Evolutionary conservation across 2,113 vertebrate species (phyloP).

Genomic region (Phalacrocorax brasilianus): DNA sequence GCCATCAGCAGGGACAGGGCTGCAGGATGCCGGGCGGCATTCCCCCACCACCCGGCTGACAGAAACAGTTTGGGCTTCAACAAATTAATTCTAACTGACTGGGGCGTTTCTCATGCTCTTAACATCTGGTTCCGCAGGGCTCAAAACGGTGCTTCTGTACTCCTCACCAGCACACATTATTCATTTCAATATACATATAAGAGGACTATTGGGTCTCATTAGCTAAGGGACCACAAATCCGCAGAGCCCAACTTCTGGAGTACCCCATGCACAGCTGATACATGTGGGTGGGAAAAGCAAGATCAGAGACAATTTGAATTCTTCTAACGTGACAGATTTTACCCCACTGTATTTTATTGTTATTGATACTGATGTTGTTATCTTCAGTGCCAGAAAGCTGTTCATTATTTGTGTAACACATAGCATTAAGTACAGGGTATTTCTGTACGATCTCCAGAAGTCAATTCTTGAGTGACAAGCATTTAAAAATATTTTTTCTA

Average conservation of each 20-base stretch:
- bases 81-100: neutral
- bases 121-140: neutral
- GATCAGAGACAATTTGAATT: neutral
- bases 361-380: neutral
- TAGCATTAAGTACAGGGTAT: neutral
- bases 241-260: neutral
- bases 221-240: neutral
- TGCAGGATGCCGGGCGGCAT: neutral
- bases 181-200: neutral
- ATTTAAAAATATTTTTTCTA: neutral
- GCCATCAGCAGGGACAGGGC: neutral
- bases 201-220: neutral
- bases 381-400: neutral
- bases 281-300: neutral
- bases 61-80: neutral
- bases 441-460: neutral
- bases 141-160: neutral
- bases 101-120: neutral
- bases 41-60: neutral
- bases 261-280: neutral
- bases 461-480: neutral
- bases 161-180: rapidly evolving
- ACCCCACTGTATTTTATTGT: neutral
- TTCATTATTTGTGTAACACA: neutral
- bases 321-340: neutral